A percentile compares a stretch with the other conserved stretches of the same genome.
Evolutionary conservation across 2,797 vertebrate species (phyloP).

Genomic region (Hippoglossus hippoglossus): DNA sequence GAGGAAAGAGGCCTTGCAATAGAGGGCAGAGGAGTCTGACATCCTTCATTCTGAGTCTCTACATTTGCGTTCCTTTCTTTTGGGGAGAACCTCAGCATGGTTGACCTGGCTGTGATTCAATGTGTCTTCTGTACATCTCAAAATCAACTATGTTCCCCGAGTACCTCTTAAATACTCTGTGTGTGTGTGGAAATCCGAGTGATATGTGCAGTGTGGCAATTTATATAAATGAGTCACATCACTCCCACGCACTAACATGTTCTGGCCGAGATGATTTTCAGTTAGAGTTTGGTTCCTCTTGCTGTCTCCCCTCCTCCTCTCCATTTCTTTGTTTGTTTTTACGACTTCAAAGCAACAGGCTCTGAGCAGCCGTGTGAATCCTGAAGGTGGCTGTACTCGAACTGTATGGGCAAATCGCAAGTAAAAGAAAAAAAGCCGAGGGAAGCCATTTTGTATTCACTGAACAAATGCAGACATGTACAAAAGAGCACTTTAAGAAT

Average conservation of each 20-base stretch:
- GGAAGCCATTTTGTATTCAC: too few species aligned
- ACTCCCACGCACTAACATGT: constrained; percentile 24
- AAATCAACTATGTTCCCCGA: too few species aligned
- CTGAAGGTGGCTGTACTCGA: background rate
- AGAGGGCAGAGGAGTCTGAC: background rate
- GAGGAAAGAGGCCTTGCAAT: constrained; percentile 52
- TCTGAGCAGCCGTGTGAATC: background rate
- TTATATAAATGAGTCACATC: background rate
- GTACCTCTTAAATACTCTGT: too few species aligned
- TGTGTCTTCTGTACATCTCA: constrained; percentile 3
- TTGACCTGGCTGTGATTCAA: constrained; percentile 38
- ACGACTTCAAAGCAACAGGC: background rate
- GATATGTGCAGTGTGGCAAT: too few species aligned
- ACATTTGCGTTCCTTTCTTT: constrained; percentile 18
- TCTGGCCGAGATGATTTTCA: background rate
- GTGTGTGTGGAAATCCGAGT: too few species aligned
- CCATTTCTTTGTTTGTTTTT: too few species aligned
- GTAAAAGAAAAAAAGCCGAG: background rate
- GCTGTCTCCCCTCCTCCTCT: background rate
- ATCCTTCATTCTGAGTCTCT: constrained; percentile 9
- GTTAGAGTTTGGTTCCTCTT: background rate
- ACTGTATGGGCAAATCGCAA: background rate
- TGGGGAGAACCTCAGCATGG: constrained; percentile 53
- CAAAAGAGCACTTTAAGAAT: background rate
- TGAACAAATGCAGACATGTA: background rate